Evolutionary conservation across 1,140 invertebrate species (phyloP).

Genomic region (Lepidurus apus): DNA sequence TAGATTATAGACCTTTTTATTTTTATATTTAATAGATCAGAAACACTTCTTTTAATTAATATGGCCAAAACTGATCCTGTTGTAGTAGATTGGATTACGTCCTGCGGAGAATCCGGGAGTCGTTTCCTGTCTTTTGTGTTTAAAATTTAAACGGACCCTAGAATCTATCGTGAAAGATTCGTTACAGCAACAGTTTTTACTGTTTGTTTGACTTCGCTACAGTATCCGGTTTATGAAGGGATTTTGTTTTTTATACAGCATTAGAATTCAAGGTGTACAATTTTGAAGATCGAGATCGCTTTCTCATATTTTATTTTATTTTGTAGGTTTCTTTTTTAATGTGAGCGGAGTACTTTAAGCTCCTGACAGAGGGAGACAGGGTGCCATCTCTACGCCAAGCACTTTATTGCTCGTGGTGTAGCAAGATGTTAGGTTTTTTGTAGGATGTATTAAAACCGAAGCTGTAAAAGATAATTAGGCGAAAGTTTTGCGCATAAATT

Average conservation of each 20-base stretch:
- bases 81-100: neutral
- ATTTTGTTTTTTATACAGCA: neutral
- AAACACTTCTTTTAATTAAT: slow-evolving; percentile 1
- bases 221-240: neutral
- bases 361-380: too few species aligned
- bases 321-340: too few species aligned
- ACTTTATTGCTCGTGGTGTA: neutral
- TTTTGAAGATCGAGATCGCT: too few species aligned
- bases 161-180: neutral
- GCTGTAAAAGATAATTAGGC: neutral
- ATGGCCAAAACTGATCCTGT: neutral
- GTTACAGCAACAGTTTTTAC: neutral
- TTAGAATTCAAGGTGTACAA: neutral
- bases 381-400: neutral
- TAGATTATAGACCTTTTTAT: neutral
- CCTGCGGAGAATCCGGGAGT: neutral
- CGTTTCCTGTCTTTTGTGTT: neutral
- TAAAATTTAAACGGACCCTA: neutral
- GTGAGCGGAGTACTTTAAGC: too few species aligned
- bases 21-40: neutral
- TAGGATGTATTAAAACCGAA: neutral
- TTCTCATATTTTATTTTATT: too few species aligned
- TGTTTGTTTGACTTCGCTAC: neutral
- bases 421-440: neutral
- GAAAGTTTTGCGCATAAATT: too few species aligned